Conservation (phyloP, 1,140 invertebrate genomes). For the Aphis gossypii region DNA sequence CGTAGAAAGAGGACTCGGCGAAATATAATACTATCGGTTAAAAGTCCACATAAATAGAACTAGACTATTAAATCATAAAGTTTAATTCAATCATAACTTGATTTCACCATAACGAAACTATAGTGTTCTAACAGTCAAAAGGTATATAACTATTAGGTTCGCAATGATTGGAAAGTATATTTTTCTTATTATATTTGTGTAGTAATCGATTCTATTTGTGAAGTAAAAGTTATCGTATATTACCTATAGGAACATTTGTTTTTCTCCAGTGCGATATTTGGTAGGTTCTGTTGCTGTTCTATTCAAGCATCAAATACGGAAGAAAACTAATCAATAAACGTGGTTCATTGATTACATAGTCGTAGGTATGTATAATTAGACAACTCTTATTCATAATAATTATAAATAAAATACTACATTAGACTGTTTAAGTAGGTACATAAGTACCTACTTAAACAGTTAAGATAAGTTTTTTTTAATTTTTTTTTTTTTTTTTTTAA, state of each 20-base stretch:
- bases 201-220: background rate
- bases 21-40: background rate
- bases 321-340: background rate
- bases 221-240: background rate
- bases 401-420: background rate
- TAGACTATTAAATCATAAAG: background rate
- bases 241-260: background rate
- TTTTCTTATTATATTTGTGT: background rate
- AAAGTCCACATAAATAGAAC: background rate
- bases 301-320: background rate
- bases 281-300: background rate
- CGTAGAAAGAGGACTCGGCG: background rate
- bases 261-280: background rate
- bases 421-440: too few relatives aligned
- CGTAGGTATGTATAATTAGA: background rate
- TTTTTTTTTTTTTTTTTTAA: background rate
- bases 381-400: background rate
- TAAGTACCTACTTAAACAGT: too few relatives aligned
- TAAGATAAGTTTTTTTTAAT: background rate
- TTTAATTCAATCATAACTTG: background rate
- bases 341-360: background rate
- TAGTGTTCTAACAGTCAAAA: background rate
- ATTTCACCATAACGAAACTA: background rate
- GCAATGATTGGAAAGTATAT: background rate
- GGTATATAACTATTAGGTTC: background rate